phyloP scores from a whole-genome alignment of 1,140 invertebrate genomes.

The Tetramorium parvispinum region DNA sequence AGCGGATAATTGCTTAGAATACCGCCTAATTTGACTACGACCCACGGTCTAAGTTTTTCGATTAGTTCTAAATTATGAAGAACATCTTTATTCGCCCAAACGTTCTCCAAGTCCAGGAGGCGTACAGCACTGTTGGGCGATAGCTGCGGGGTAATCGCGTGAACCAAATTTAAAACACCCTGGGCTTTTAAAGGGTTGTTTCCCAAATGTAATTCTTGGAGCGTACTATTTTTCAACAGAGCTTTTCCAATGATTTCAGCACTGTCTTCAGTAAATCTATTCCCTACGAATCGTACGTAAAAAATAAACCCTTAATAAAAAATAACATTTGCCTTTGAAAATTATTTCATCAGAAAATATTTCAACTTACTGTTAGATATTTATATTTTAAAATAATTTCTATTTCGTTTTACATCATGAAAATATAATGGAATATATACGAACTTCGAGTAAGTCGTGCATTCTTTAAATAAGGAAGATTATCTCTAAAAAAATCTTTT shows the following conservation, averaged over 20 bases:
- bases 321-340: background rate
- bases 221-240: slow-evolving; percentile 74
- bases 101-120: slow-evolving; percentile 82
- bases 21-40: slow-evolving; percentile 81
- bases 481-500: background rate
- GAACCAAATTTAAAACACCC: slow-evolving; percentile 75
- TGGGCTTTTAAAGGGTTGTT: slow-evolving; percentile 78
- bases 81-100: slow-evolving; percentile 81
- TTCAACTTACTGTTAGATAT: background rate
- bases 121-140: slow-evolving; percentile 70
- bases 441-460: background rate
- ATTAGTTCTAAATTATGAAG: slow-evolving; percentile 76
- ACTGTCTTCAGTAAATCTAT: slow-evolving; percentile 75
- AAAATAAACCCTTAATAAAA: background rate
- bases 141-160: slow-evolving; percentile 57
- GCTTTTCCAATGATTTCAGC: slow-evolving; percentile 70
- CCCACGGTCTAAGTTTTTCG: slow-evolving; percentile 71
- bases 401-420: background rate
- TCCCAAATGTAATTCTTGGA: slow-evolving; percentile 76
- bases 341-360: background rate
- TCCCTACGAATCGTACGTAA: slow-evolving; percentile 70
- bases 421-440: background rate
- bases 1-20: slow-evolving; percentile 84
- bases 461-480: background rate
- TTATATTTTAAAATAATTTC: background rate